Percentiles rank a stretch among this genome's conserved stretches.
phyloP scores from a whole-genome alignment of 2,797 vertebrate species.

The Megalops cyprinoides region DNA sequence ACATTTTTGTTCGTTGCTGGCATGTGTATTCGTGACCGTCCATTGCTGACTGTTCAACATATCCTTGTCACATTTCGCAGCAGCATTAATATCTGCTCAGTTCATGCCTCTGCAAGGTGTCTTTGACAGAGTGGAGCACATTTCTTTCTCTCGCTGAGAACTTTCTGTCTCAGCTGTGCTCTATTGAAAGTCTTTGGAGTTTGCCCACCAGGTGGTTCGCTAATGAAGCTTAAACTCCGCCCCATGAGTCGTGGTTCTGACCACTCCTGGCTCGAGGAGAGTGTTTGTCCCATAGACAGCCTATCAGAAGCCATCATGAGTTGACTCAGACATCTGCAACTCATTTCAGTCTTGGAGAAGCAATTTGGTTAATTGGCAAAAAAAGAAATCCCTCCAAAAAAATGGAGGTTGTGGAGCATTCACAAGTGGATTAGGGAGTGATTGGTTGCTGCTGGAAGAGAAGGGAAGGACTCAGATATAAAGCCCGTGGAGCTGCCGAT shows the following conservation, averaged over 20 bases:
- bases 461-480: neutral
- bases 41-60: neutral
- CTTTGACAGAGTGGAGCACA: neutral
- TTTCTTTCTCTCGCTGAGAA: constrained; percentile 1
- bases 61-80: neutral
- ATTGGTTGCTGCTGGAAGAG: neutral
- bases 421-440: neutral
- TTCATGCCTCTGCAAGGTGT: neutral
- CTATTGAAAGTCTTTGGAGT: constrained; percentile 4
- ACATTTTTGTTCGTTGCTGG: neutral
- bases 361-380: constrained; percentile 36
- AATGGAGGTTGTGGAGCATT: constrained; percentile 3
- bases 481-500: neutral
- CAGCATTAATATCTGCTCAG: neutral
- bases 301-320: neutral
- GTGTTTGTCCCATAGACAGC: neutral
- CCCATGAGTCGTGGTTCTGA: neutral
- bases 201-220: constrained; percentile 24
- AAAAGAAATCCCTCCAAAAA: constrained; percentile 6
- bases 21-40: neutral
- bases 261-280: neutral
- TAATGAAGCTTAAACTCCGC: constrained; percentile 20
- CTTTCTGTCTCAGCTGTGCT: neutral
- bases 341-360: constrained; percentile 26
- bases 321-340: constrained; percentile 19